Evolutionary conservation across 2,888 invertebrate species (phyloP).

Genomic region (Eueremaeus valkanovi): DNA sequence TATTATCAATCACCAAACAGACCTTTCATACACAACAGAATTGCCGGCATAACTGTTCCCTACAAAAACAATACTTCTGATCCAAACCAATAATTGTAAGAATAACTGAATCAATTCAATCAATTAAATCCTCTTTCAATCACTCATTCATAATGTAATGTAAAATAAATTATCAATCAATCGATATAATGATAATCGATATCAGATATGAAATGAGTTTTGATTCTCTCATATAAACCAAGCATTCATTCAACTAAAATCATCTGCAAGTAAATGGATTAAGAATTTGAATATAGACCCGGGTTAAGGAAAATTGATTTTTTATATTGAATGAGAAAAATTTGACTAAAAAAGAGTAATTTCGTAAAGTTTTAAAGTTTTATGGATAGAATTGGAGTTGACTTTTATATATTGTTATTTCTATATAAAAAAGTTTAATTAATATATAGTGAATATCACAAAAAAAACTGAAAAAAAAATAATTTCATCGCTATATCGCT

Average conservation of each 20-base stretch:
- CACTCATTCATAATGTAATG: neutral
- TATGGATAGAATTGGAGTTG: neutral
- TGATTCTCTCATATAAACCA: no score
- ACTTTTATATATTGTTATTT: conserved; percentile 28
- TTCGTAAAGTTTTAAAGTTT: conserved; percentile 9
- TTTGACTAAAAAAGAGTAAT: neutral
- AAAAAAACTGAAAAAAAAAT: neutral
- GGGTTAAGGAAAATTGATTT: neutral
- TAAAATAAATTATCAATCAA: no score
- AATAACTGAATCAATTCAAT: no score
- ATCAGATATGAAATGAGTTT: no score
- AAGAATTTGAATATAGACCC: no score
- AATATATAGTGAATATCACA: neutral
- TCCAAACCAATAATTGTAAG: conserved; percentile 7
- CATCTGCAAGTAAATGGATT: no score
- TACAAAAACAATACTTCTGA: neutral
- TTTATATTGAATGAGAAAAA: neutral
- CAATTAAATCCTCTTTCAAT: neutral
- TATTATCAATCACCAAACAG: neutral
- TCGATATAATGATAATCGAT: no score
- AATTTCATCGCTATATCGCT: neutral
- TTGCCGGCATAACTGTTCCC: neutral
- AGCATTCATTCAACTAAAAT: neutral
- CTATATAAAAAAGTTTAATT: neutral
- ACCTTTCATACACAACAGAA: no score